phyloP scores from a whole-genome alignment of 2,113 vertebrate species.

The Coregonus clupeaformis region DNA sequence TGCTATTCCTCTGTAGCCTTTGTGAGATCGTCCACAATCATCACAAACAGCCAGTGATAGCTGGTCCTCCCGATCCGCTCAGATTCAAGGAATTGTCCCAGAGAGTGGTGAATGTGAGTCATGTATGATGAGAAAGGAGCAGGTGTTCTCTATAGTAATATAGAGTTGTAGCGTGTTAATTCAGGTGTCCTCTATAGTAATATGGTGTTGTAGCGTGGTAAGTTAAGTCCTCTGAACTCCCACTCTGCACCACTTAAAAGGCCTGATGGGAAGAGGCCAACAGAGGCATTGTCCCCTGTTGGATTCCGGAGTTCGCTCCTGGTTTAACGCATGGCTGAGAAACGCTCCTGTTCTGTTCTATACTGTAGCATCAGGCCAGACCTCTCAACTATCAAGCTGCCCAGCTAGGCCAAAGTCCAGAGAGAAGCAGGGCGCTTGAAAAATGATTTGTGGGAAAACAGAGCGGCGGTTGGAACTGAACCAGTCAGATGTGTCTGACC shows the following conservation, averaged over 20 bases:
- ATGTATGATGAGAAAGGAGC: conserved; percentile 65
- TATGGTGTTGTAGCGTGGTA: conserved; percentile 34
- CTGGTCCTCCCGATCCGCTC: conserved; percentile 22
- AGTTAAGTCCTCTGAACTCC: conserved; percentile 38
- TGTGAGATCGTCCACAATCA: conserved; percentile 52
- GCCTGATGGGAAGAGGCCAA: conserved; percentile 32
- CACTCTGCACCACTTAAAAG: conserved; percentile 73
- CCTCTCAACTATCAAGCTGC: conserved; percentile 16
- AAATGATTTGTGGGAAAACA: background rate
- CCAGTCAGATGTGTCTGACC: background rate
- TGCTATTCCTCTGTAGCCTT: conserved; percentile 72
- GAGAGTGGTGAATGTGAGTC: conserved; percentile 42
- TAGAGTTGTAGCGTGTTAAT: conserved; percentile 33
- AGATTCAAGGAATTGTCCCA: conserved; percentile 51
- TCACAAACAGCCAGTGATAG: conserved; percentile 55
- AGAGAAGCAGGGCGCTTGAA: background rate
- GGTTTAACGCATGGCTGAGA: conserved; percentile 73
- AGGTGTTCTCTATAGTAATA: conserved; percentile 62
- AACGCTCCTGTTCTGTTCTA: conserved; percentile 35
- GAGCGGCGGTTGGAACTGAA: background rate
- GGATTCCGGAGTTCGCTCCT: conserved; percentile 68
- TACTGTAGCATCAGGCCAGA: conserved; percentile 7
- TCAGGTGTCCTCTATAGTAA: conserved; percentile 65
- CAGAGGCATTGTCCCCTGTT: conserved; percentile 48
- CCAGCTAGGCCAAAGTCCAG: background rate